Base-by-base conservation (phyloP, 1,140 invertebrate genomes). In the Meteorus sp. region DNA sequence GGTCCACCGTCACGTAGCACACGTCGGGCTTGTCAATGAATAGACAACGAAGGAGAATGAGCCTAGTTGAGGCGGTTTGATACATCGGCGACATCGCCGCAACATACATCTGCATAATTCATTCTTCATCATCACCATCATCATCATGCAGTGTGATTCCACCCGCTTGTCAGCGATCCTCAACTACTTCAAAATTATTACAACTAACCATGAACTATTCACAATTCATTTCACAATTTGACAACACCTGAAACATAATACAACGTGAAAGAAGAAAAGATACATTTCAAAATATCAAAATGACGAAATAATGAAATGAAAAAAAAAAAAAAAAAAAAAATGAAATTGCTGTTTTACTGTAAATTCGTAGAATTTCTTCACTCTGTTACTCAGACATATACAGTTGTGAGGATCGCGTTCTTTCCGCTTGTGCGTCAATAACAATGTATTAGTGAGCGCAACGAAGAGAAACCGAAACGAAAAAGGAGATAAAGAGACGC, bases 101-200 rank as follows among this genome's bases (percentile, higher is more conserved):
- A 75, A 72, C 71, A 77, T 77, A 75, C 73, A 77, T 77, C 69
- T 71, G 69, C 73, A 76, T 75, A 75, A 75, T 75, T 75, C 69
- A 70, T 76, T 75, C 72, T 76, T 74, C 74, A n/a, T n/a, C n/a
- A n/a, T n/a, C n/a, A n/a, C n/a, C n/a, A n/a, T n/a, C n/a, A n/a
- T n/a, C n/a, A n/a, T n/a, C n/a, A n/a, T n/a, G 73, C 73, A 73
- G 67, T 73, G 64, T 62, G 72, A 75, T 74, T 75, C 67, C 64
- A 53, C 70, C 68, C 62, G 63, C n/a, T n/a, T n/a, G 67, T 61
- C 72, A 74, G 67, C 45, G 73, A 69, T 72, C 68, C 70, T 71
- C 70, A 72, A 74, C 69, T 62, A 41, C n/a, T n/a, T n/a, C n/a
- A 13, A 11, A 17, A n/a, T 41, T n/a, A 11, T 1, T n/a, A 17